phyloP scores from a whole-genome alignment of 2,888 invertebrate genomes.

The Corythucha ciliata region DNA sequence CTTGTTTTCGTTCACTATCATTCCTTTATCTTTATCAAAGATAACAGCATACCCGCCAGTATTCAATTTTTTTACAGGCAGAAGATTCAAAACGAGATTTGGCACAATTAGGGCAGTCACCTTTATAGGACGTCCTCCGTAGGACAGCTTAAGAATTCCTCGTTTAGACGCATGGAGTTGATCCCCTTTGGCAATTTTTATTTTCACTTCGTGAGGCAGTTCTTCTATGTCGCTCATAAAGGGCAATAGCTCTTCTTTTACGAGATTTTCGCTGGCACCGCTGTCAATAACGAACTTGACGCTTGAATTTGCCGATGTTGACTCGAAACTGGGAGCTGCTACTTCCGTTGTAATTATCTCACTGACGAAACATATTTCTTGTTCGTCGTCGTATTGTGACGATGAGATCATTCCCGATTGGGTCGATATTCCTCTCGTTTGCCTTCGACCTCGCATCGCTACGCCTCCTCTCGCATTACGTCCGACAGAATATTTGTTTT shows the following conservation, averaged over 20 bases:
- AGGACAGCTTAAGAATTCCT: neutral
- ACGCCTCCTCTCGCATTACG: conserved; percentile 1
- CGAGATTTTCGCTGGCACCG: neutral
- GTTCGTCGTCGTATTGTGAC: too few relatives aligned
- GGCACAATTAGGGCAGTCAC: neutral
- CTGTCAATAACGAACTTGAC: too few relatives aligned
- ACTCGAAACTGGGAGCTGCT: neutral
- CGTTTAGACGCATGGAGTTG: neutral
- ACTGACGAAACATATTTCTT: too few relatives aligned
- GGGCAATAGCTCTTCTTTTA: neutral
- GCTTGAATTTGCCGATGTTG: neutral
- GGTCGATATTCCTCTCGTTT: too few relatives aligned
- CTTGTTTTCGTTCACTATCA: too few relatives aligned
- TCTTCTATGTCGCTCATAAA: neutral
- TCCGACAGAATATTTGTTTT: neutral
- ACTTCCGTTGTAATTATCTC: too few relatives aligned
- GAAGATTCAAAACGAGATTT: neutral
- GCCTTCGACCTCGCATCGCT: neutral
- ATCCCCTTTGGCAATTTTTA: conserved; percentile 2
- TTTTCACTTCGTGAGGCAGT: neutral
- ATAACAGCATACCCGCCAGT: too few relatives aligned
- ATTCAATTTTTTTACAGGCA: neutral
- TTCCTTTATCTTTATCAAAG: too few relatives aligned
- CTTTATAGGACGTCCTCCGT: too few relatives aligned
- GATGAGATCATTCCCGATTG: too few relatives aligned